A percentile compares a stretch with the other conserved stretches of the same genome.
phyloP scores from a whole-genome alignment of 2,888 invertebrate species.

The Protodeltote pygarga region DNA sequence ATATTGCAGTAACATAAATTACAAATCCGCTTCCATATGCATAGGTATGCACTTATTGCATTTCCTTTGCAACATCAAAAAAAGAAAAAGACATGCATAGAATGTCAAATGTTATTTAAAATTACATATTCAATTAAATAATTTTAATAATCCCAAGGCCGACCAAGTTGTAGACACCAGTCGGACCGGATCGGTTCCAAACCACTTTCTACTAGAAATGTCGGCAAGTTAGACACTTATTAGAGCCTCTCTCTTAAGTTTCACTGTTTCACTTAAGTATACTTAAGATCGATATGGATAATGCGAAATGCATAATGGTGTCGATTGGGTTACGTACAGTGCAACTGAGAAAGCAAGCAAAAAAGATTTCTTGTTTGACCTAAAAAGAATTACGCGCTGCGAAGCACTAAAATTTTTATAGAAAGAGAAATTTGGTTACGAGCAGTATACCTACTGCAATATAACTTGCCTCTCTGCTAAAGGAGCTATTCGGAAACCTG shows the following conservation, averaged over 20 bases:
- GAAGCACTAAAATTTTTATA: too few species aligned
- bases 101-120: slow-evolving; percentile 22
- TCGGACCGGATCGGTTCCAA: slow-evolving; percentile 19
- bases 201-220: slow-evolving; percentile 50
- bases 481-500: too few species aligned
- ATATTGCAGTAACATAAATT: too few species aligned
- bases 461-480: too few species aligned
- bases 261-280: slow-evolving; percentile 29
- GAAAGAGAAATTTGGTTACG: too few species aligned
- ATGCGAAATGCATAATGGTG: slow-evolving; percentile 13
- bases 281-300: slow-evolving; percentile 22
- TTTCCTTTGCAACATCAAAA: slow-evolving; percentile 1
- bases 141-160: slow-evolving; percentile 29
- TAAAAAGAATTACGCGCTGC: too few species aligned
- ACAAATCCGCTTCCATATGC: neutral
- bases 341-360: slow-evolving; percentile 11
- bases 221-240: slow-evolving; percentile 34
- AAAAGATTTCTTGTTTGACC: neutral
- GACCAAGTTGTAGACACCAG: neutral
- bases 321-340: slow-evolving; percentile 10
- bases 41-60: neutral
- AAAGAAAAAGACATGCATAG: neutral
- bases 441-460: too few species aligned
- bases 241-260: slow-evolving; percentile 45
- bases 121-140: slow-evolving; percentile 6